phyloP scores from a whole-genome alignment of 2,888 invertebrate species.

The Cotesia congregata region DNA sequence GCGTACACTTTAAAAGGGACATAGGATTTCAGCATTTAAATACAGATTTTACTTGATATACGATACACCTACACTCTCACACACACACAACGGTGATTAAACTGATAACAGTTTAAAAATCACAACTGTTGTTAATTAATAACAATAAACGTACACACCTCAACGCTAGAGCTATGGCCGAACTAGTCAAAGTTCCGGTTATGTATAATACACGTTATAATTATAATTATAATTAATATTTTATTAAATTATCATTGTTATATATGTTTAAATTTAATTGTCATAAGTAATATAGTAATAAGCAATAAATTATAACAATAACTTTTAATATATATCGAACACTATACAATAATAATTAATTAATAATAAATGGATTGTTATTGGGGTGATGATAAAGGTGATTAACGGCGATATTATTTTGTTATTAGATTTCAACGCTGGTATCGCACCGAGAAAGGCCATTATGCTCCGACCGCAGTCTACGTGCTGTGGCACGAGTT shows the following conservation, averaged over 20 bases:
- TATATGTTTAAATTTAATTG: too few relatives aligned
- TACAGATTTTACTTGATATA: background rate
- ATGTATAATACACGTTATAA: constrained; percentile 22
- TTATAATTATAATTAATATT: background rate
- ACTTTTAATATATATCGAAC: too few relatives aligned
- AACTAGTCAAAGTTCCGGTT: constrained; percentile 34
- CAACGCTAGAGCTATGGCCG: constrained; percentile 22
- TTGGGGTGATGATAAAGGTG: constrained; percentile 42
- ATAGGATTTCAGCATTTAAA: background rate
- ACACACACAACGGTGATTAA: too few relatives aligned
- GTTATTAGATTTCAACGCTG: constrained; percentile 87
- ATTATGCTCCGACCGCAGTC: constrained; percentile 74
- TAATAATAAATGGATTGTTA: constrained; percentile 7
- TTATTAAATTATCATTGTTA: too few relatives aligned
- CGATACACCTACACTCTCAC: background rate
- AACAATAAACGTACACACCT: constrained; percentile 15
- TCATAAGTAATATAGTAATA: too few relatives aligned
- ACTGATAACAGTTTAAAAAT: background rate
- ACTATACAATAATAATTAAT: constrained; percentile 18
- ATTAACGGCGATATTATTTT: constrained; percentile 39
- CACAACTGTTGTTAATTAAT: background rate
- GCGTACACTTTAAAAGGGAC: background rate
- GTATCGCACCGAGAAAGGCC: constrained; percentile 84
- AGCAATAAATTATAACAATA: too few relatives aligned
- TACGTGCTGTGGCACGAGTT: constrained; percentile 87